Evolutionary conservation across 2,888 invertebrate genomes (phyloP).

Genomic region (Lycocerus yunnanus): DNA sequence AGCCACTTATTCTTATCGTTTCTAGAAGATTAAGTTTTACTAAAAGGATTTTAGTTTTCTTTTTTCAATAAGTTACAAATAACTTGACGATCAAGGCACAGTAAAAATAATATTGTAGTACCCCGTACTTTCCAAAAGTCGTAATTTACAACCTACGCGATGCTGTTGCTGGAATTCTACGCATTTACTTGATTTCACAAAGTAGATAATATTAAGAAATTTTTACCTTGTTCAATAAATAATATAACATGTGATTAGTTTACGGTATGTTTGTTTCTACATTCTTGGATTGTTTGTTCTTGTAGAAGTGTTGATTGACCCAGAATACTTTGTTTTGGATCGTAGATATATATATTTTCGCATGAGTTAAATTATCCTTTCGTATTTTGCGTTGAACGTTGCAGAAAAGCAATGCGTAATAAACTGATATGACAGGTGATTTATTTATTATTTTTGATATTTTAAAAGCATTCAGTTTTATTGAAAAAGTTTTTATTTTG

Average conservation of each 20-base stretch:
- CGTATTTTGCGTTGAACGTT: slow-evolving; percentile 1
- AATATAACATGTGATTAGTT: neutral
- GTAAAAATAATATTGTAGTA: neutral
- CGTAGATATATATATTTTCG: neutral
- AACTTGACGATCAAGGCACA: slow-evolving; percentile 1
- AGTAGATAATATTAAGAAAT: neutral
- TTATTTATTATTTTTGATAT: slow-evolving; percentile 2
- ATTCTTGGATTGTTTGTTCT: neutral
- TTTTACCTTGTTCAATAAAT: neutral
- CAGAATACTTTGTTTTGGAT: neutral
- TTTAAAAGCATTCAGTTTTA: slow-evolving; percentile 1
- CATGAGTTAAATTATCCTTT: neutral
- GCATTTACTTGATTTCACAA: neutral
- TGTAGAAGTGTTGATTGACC: slow-evolving; percentile 5
- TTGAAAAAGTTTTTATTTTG: neutral
- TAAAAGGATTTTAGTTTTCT: slow-evolving; percentile 12
- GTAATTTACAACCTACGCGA: neutral
- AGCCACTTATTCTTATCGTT: slow-evolving; percentile 18
- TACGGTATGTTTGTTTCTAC: neutral
- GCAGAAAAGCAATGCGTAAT: slow-evolving; percentile 2
- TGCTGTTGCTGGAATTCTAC: neutral
- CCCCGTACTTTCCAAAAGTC: neutral
- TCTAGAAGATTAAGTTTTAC: slow-evolving; percentile 22
- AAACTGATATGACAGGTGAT: slow-evolving; percentile 2
- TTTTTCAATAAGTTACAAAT: slow-evolving; percentile 15